Base-by-base conservation (phyloP, 2,888 invertebrate genomes). In the Drosophila leonis region DNA sequence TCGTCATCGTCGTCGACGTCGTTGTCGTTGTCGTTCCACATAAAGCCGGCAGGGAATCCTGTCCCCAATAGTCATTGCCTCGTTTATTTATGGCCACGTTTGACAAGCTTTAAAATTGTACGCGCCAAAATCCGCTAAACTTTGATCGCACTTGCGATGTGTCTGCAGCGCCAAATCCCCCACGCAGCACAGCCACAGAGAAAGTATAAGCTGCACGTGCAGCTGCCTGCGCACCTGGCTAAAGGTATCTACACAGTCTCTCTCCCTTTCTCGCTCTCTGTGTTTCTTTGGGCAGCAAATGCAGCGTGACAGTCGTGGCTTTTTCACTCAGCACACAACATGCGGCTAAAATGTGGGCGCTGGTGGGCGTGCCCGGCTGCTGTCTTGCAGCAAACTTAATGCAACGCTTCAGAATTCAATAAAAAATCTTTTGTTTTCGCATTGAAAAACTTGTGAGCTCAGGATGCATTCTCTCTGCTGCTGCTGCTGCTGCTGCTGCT, bases 381-480 rank as follows among this genome's bases (percentile, higher is more conserved):
- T 46, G n/a, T 52, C 39, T 56, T 15, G 27, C 54, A 49, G 59
- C 57, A 51, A 64, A 41, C 55, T 55, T 42, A 56, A 56, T 51
- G 57, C 68, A 65, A 70, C 70, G 76, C 66, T 85, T 77, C 79
- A 79, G 83, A 88, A 86, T 86, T 86, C 90, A 86, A 86, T 86
- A 86, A 88, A 84, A 88, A 86, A 85, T 82, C 90, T 86, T 90
- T 90, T 90, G 85, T 86, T 90, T 90, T 90, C 76, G 64, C 73
- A 87, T 89, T 89, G 84, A 89, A 89, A 84, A 84, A 89, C 81
- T 70, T 88, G 81, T 81, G 89, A 84, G 87, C 87, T 83, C 83
- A 78, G 81, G 80, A n/a, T 31, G 10, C 18, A 10, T 18, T 82
- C 77, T 68, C 66, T 71, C 57, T 57, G 72, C 66, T 83, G 65